A percentile compares a stretch with the other conserved stretches of the same genome.
These are phyloP conservation scores for Chrysolina oricalcia DNA, from an alignment of 2,888 invertebrate genomes.

Conservation along the genomic window DNA sequence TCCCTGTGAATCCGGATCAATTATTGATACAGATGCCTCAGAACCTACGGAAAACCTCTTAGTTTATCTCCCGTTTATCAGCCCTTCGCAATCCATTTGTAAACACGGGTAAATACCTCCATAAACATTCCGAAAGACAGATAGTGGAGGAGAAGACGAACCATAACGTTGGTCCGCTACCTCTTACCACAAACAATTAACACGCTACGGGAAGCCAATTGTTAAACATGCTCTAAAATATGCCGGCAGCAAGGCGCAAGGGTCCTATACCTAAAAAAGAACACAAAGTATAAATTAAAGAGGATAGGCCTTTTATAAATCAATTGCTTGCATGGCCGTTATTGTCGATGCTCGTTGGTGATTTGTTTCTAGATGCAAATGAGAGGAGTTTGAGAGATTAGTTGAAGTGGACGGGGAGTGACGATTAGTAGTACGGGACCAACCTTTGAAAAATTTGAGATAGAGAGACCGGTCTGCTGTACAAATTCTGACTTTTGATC, in stretches of 20 bases:
- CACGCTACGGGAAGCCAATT: constrained; percentile 47
- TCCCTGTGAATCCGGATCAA: not conserved
- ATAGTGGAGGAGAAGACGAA: constrained; percentile 36
- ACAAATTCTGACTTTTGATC: no score
- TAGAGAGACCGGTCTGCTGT: no score
- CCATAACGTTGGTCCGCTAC: constrained; percentile 40
- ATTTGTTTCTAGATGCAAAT: constrained; percentile 44
- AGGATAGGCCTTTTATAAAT: constrained; percentile 49
- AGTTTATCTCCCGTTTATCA: constrained; percentile 48
- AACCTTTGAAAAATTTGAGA: no score
- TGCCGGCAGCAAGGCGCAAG: constrained; percentile 28
- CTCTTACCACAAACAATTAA: constrained; percentile 54
- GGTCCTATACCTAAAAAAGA: constrained; percentile 27
- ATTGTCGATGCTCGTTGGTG: constrained; percentile 30
- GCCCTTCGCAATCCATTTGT: constrained; percentile 54
- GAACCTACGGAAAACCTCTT: constrained; percentile 35
- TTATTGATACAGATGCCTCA: constrained; percentile 34
- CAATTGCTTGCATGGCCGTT: constrained; percentile 42
- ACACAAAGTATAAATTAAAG: constrained; percentile 47
- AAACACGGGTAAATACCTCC: constrained; percentile 59
- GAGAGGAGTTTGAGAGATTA: not conserved
- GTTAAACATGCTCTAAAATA: constrained; percentile 49
- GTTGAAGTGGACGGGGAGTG: not conserved
- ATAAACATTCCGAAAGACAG: constrained; percentile 54
- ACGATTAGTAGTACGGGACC: no score